Evolutionary conservation across 2,797 vertebrate genomes (phyloP), one percentile per base, ranked within the genome.

Genomic region (Trichosurus vulpecula): DNA sequence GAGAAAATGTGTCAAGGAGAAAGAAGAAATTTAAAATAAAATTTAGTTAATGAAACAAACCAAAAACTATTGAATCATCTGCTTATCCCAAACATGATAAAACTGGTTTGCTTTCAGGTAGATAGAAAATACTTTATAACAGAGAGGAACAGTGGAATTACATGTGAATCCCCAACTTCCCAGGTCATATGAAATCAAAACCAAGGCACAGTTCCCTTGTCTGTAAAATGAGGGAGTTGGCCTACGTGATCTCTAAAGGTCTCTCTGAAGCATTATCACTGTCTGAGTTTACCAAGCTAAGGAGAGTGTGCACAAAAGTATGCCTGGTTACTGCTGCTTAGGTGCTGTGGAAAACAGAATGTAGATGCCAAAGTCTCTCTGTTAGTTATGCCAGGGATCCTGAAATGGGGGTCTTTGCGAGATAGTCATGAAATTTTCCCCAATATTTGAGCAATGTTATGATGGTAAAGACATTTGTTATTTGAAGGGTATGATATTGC

Each of bases 401-500:
- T 95, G 91, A 95, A 90, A 96, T 61, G 89, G 96, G 94, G 94
- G 91, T 97, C 95, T 94, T 95, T 81, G 96, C 94, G 94, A 97
- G 96, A 96, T 91, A 94, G 94, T 96, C 97, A 95, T 97, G 96
- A 96, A 97, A 96, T 97, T 97, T 94, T 56, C 94, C 94, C 95
- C 96, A 96, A 91, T 93, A 92, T 66, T 51, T 91, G 93, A 98
- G 94, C 93, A 97, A 96, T 95, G 54, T 52, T 96, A 97, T 94
- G 96, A 97, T 96, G 96, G 96, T 74, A 92, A 96, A 96, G 95
- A 96, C 94, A 94, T 96, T 91, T 54, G 91, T 90, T 27, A 81
- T 91, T 94, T 91, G 97, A 97, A 91, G 74, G 94, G 96, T 97
- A 96, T 96, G 97, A 97, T 97, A 97, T 97, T 91, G 96, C 93